A percentile compares a stretch with the other conserved stretches of the same genome.
Conservation (phyloP, 2,888 invertebrate genomes). For the Drosophila lutescens region DNA sequence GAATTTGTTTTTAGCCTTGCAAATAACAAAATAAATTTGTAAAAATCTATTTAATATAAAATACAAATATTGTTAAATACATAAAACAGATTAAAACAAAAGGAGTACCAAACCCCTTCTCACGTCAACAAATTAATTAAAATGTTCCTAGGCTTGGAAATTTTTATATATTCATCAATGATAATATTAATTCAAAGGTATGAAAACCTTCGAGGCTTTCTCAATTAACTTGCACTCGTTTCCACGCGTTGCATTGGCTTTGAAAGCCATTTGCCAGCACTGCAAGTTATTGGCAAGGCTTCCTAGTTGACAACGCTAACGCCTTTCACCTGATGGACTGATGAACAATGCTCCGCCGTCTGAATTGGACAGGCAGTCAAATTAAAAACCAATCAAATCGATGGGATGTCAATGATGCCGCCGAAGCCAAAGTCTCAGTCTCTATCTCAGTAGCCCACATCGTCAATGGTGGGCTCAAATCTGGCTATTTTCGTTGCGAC, state of each 20-base stretch:
- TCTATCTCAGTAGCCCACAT: slow-evolving; percentile 17
- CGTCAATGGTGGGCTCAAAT: slow-evolving; percentile 16
- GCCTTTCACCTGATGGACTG: slow-evolving; percentile 67
- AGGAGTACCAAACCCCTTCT: no score
- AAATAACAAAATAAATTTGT: no score
- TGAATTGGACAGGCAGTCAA: slow-evolving; percentile 32
- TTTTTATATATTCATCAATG: no score
- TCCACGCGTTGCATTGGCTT: slow-evolving; percentile 44
- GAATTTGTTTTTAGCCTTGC: no score
- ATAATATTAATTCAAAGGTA: not conserved
- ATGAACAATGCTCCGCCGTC: slow-evolving; percentile 27
- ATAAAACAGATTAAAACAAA: no score
- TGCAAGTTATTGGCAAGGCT: slow-evolving; percentile 70
- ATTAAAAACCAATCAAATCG: slow-evolving; percentile 68
- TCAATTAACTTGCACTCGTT: slow-evolving; percentile 16
- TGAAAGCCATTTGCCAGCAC: slow-evolving; percentile 63
- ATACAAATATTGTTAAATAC: no score
- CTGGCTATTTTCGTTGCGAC: slow-evolving; percentile 43
- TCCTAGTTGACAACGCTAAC: slow-evolving; percentile 53
- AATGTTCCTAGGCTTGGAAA: no score
- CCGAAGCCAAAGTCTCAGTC: slow-evolving; percentile 1
- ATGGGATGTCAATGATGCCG: slow-evolving; percentile 55
- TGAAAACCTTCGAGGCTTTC: not conserved
- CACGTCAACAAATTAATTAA: no score
- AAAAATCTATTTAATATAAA: no score